Conservation (phyloP, 2,113 vertebrate genomes). For the Ceyx melanurus region DNA sequence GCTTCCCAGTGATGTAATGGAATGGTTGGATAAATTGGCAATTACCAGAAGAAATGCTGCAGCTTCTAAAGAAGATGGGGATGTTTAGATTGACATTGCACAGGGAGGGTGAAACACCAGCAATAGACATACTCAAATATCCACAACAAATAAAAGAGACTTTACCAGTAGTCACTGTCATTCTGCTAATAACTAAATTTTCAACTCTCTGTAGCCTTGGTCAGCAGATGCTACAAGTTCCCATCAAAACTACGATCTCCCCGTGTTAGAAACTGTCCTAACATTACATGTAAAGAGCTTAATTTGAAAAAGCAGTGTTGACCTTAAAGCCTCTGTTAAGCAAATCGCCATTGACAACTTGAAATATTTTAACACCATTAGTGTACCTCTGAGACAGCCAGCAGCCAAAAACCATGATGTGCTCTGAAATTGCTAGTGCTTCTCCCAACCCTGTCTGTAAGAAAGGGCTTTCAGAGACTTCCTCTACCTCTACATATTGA, state of each 20-base stretch:
- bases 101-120: background rate
- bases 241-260: background rate
- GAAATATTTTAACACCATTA: background rate
- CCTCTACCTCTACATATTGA: background rate
- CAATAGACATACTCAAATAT: background rate
- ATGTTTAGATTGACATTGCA: background rate
- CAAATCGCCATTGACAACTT: background rate
- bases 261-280: background rate
- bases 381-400: background rate
- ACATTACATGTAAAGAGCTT: background rate
- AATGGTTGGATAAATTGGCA: background rate
- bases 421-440: background rate
- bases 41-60: background rate
- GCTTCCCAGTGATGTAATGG: background rate
- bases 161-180: background rate
- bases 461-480: background rate
- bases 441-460: background rate
- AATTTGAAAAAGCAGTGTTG: conserved; percentile 13
- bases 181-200: background rate
- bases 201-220: background rate
- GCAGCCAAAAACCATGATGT: background rate
- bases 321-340: background rate
- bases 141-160: background rate
- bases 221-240: background rate
- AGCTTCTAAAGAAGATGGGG: background rate